Evolutionary conservation across 2,113 vertebrate species (phyloP).

Genomic region (Dascyllus trimaculatus): DNA sequence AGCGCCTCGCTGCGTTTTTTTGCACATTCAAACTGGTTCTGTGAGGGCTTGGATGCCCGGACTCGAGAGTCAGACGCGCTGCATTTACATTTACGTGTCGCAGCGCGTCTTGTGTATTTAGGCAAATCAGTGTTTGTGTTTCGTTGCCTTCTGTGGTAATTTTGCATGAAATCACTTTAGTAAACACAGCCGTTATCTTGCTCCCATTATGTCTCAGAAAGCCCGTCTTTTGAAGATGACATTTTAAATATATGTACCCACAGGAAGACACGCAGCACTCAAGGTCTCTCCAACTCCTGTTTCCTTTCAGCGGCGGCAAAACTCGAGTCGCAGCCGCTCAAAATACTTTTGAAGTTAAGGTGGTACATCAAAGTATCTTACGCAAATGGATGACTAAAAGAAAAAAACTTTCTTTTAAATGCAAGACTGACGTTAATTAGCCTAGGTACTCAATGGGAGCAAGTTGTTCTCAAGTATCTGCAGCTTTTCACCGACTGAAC

Average conservation of each 20-base stretch:
- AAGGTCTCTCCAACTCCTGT: conserved; percentile 57
- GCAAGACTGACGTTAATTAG: conserved; percentile 75
- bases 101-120: conserved; percentile 46
- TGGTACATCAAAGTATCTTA: conserved; percentile 63
- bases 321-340: conserved; percentile 38
- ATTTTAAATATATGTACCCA: conserved; percentile 66
- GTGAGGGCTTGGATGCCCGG: conserved; percentile 8
- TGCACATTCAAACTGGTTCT: too few species aligned
- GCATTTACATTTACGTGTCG: conserved; percentile 17
- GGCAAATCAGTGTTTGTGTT: conserved; percentile 65
- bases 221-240: conserved; percentile 66
- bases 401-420: conserved; percentile 69
- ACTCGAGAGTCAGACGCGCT: conserved; percentile 16
- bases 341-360: conserved; percentile 61
- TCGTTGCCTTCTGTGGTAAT: conserved; percentile 62
- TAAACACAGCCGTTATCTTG: conserved; percentile 79
- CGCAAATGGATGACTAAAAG: conserved; percentile 52
- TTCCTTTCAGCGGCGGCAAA: conserved; percentile 50
- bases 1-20: too few species aligned
- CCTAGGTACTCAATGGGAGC: conserved; percentile 66
- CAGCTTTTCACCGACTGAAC: conserved; percentile 74
- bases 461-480: conserved; percentile 77
- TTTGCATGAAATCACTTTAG: conserved; percentile 74
- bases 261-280: conserved; percentile 62
- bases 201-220: conserved; percentile 70